Evolutionary conservation across 1,140 invertebrate genomes (phyloP).

Genomic region (Pseudomyrmex flavicornis): DNA sequence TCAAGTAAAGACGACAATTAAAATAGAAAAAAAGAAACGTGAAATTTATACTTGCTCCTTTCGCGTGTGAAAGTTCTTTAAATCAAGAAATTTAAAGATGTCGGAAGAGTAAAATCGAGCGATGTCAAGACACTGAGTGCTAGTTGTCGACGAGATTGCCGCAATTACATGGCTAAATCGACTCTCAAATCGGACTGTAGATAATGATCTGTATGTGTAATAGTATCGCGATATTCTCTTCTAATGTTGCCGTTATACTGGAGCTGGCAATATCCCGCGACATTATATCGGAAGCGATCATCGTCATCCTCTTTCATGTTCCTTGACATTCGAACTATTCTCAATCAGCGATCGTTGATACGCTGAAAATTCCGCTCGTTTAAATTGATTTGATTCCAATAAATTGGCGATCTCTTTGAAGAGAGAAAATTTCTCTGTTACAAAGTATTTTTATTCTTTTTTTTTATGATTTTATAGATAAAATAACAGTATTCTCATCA

Average conservation of each 20-base stretch:
- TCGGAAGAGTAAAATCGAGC: constrained; percentile 43
- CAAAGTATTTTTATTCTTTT: too few relatives aligned
- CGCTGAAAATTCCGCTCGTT: constrained; percentile 36
- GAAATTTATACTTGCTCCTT: background rate
- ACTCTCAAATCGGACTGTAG: constrained; percentile 52
- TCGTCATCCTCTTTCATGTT: constrained; percentile 3
- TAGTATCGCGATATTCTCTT: constrained; percentile 56
- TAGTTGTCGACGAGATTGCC: constrained; percentile 66
- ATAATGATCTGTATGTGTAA: constrained; percentile 67
- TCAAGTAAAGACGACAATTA: constrained; percentile 7
- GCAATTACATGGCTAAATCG: constrained; percentile 69
- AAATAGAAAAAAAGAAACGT: background rate
- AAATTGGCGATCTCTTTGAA: background rate
- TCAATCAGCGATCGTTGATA: background rate
- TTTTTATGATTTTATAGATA: background rate
- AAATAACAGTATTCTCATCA: background rate
- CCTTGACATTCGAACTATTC: constrained; percentile 2
- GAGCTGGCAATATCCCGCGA: constrained; percentile 23
- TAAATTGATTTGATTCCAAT: background rate
- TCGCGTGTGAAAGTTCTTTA: background rate
- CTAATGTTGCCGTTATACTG: constrained; percentile 50
- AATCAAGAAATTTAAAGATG: constrained; percentile 14
- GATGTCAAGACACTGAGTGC: constrained; percentile 28
- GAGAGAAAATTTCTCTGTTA: background rate
- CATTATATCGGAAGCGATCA: constrained; percentile 35